Evolutionary conservation across 2,113 vertebrate species (phyloP).

Genomic region (Poeciliopsis turrubarensis): DNA sequence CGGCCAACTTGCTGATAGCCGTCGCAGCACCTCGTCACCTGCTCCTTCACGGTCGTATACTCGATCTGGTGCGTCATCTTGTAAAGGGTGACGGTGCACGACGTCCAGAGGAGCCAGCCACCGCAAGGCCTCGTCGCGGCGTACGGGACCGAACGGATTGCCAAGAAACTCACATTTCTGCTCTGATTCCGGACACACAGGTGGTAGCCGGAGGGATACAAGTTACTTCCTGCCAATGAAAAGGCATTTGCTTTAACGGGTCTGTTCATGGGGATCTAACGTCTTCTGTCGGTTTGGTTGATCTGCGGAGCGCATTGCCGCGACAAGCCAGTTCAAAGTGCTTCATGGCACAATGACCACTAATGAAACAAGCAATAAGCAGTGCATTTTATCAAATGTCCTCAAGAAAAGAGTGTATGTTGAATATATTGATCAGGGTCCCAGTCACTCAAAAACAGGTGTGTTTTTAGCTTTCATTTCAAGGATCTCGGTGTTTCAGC

Average conservation of each 20-base stretch:
- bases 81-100: slow-evolving; percentile 80
- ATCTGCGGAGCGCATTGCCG: no score
- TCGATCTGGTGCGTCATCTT: slow-evolving; percentile 63
- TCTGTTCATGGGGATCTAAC: background rate
- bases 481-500: no score
- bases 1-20: slow-evolving; percentile 86
- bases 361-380: no score
- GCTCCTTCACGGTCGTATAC: slow-evolving; percentile 66
- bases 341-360: no score
- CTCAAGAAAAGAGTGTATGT: no score
- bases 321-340: no score
- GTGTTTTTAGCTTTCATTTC: no score
- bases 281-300: background rate
- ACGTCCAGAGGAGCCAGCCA: slow-evolving; percentile 85
- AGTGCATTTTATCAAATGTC: no score
- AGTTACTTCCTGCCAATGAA: slow-evolving; percentile 76
- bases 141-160: slow-evolving; percentile 72
- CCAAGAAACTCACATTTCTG: slow-evolving; percentile 64
- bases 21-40: slow-evolving; percentile 82
- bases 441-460: no score
- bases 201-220: slow-evolving; percentile 83
- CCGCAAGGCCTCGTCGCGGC: slow-evolving; percentile 76
- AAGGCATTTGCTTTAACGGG: background rate
- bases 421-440: no score
- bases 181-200: slow-evolving; percentile 81